Percentiles rank a stretch among this genome's conserved stretches.
These are phyloP conservation scores for Mandrillus leucophaeus DNA, from an alignment of 2,113 vertebrate genomes.

Conservation along the genomic window DNA sequence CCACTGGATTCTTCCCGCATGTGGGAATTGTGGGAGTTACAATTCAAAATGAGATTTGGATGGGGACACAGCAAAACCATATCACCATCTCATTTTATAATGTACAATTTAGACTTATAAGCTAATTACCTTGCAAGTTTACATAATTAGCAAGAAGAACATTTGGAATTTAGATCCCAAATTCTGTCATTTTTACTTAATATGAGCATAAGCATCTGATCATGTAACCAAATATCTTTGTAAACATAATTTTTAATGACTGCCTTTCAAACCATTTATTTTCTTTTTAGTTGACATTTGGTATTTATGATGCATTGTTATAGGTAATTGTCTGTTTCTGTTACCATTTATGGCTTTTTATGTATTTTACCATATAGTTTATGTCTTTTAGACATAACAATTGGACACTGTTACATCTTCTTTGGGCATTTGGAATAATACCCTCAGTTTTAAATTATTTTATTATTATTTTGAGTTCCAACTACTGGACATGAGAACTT, in stretches of 20 bases:
- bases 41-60: too few relatives aligned
- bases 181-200: slow-evolving; percentile 9
- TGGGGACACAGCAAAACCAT: too few relatives aligned
- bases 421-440: not conserved
- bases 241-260: not conserved
- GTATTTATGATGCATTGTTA: not conserved
- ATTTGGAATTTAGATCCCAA: not conserved
- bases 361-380: not conserved
- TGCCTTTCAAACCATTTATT: not conserved
- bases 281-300: not conserved
- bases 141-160: not conserved
- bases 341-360: not conserved
- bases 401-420: not conserved
- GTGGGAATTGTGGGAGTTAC: too few relatives aligned
- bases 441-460: not conserved
- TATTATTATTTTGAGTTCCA: not conserved
- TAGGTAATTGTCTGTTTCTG: not conserved
- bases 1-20: too few relatives aligned
- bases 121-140: not conserved
- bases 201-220: not conserved
- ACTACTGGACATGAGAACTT: not conserved
- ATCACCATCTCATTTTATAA: not conserved
- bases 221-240: not conserved
- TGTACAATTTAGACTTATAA: not conserved
- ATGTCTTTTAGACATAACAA: not conserved